A percentile compares a stretch with the other conserved stretches of the same genome.
Evolutionary conservation across 2,888 invertebrate genomes (phyloP).

Genomic region (Ichneumon xanthorius): DNA sequence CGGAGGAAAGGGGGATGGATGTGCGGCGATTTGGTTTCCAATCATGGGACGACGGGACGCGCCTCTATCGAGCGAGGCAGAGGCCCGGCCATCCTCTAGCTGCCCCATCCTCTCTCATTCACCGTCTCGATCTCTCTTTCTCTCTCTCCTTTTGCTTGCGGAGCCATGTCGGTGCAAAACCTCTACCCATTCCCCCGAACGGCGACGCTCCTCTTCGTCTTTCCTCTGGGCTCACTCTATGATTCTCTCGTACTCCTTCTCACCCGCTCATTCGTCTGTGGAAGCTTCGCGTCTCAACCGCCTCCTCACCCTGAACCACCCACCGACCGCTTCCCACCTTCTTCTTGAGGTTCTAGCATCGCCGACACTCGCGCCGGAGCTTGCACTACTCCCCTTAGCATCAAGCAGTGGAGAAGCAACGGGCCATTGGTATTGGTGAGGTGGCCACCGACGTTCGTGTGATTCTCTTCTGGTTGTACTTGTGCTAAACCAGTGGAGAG

Average conservation of each 20-base stretch:
- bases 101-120: constrained; percentile 78
- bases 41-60: constrained; percentile 85
- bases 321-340: constrained; percentile 70
- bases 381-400: constrained; percentile 51
- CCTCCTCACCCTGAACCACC: constrained; percentile 64
- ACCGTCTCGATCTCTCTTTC: constrained; percentile 53
- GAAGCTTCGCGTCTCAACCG: constrained; percentile 70
- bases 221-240: constrained; percentile 67
- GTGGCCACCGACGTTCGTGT: constrained; percentile 63
- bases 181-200: constrained; percentile 77
- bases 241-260: constrained; percentile 68
- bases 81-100: constrained; percentile 84
- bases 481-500: constrained; percentile 55
- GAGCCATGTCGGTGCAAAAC: constrained; percentile 82
- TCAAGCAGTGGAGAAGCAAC: constrained; percentile 53
- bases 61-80: constrained; percentile 84
- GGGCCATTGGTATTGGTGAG: constrained; percentile 56
- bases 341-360: constrained; percentile 68
- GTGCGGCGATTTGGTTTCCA: constrained; percentile 85
- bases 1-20: constrained; percentile 80
- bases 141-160: constrained; percentile 73
- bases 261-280: constrained; percentile 70
- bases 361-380: constrained; percentile 59
- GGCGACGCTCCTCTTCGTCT: constrained; percentile 66
- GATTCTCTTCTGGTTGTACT: constrained; percentile 58